Percentiles rank a stretch among this genome's conserved stretches.
phyloP scores from a whole-genome alignment of 2,113 vertebrate species.

The Todiramphus chloris region DNA sequence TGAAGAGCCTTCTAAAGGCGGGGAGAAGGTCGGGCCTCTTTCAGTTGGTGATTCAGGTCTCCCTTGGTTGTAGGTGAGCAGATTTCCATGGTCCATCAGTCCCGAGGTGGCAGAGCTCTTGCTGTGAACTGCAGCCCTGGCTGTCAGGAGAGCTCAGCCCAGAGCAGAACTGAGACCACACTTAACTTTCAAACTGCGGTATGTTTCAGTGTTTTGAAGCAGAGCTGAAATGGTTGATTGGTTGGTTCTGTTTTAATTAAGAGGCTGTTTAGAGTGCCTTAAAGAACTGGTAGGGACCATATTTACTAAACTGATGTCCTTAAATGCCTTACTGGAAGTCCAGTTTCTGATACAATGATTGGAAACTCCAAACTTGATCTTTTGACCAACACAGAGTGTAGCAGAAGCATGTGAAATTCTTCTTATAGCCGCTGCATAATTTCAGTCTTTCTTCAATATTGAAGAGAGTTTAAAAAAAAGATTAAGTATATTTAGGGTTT shows the following conservation, averaged over 20 bases:
- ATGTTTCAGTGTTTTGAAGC: neutral
- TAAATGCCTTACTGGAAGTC: neutral
- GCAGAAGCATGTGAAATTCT: neutral
- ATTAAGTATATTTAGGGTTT: neutral
- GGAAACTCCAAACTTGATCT: neutral
- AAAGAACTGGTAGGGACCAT: neutral
- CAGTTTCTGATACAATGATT: neutral
- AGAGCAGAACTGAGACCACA: neutral
- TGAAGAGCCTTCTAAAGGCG: accelerated
- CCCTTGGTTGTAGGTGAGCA: accelerated
- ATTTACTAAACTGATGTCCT: neutral
- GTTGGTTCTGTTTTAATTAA: neutral
- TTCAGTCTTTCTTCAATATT: neutral
- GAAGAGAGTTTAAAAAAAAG: neutral
- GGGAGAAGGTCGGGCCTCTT: neutral
- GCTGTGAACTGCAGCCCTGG: neutral
- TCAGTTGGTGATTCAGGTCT: neutral
- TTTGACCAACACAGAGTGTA: neutral
- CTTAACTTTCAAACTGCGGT: neutral
- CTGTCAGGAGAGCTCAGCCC: neutral
- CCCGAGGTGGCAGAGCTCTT: accelerated
- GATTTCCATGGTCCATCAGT: neutral
- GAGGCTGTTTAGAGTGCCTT: neutral
- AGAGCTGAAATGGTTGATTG: neutral
- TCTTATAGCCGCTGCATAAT: neutral